Evolutionary conservation across 1,140 invertebrate species (phyloP), one percentile per base, ranked within the genome.

Genomic region (Nephila pilipes): DNA sequence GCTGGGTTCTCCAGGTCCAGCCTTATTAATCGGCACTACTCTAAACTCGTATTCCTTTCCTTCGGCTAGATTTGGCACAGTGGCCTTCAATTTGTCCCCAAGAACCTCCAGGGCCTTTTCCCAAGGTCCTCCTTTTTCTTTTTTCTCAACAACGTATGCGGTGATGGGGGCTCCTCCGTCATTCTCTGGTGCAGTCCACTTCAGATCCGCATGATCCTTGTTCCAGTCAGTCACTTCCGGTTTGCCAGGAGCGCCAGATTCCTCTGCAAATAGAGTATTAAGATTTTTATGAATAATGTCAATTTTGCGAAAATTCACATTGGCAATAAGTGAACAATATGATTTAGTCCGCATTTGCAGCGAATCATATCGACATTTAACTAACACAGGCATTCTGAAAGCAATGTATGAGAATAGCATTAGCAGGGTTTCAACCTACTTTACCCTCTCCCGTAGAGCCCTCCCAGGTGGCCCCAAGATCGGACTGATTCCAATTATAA

Each of bases 1-100:
- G 94, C 96, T 96, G 0, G 98, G 98, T 94, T 98, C 97, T 81
- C 98, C 98, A 95, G 97, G 97, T 1, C 99, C 99, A 91, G 98
- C 98, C 95, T 99, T 99, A 95, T 99, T 99, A 38, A 99, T 96
- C 57, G 99, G 99, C 94, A 98, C 98, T 4, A 99, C 98, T 94
- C 99, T 97, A 96, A 99, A 99, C 95, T 99, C 98, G 95, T 99
- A 99, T 95, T 99, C 98, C 95, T 99, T 98, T 79, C 99, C 99
- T 96, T 99, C 99, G 94, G 99, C 98, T 5, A 99, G 96, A 90
- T 98, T 98, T 94, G 97, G 97, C 3, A 99, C 97, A 69, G 97
- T 96, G 60, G 97, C 98, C 94, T 97, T 96, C 0, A 97, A 97
- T 22, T 96, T 96, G 6, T 97, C 96, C 32, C 96, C 96, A 93